phyloP scores from a whole-genome alignment of 2,888 invertebrate species.

The Abrostola triplasia region DNA sequence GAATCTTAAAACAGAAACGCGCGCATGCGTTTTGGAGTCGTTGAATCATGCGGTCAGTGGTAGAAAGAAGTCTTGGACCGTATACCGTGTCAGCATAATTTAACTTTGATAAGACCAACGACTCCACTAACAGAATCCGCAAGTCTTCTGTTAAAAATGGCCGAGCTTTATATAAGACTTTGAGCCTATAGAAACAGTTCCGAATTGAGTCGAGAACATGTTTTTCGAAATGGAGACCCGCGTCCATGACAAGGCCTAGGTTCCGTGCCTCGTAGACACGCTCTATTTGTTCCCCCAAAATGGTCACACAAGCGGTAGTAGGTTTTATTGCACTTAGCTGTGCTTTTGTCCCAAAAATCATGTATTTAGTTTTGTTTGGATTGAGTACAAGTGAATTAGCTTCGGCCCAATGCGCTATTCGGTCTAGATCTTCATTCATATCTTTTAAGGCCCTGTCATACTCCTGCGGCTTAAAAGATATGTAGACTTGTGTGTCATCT shows the following conservation, averaged over 20 bases:
- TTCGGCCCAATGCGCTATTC: conserved; percentile 17
- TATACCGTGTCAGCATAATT: not conserved
- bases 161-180: not conserved
- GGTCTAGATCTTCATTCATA: conserved; percentile 22
- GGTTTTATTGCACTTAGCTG: conserved; percentile 1
- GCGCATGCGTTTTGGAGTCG: conserved; percentile 33
- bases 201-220: not conserved
- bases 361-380: conserved; percentile 18
- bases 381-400: conserved; percentile 16
- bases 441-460: conserved; percentile 6
- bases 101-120: not conserved
- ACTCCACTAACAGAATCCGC: not conserved
- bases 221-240: not conserved
- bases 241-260: conserved; percentile 14
- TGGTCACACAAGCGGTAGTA: not conserved
- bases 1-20: conserved; percentile 27
- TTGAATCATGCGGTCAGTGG: conserved; percentile 4
- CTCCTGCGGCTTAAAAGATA: conserved; percentile 17
- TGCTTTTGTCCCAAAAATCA: conserved; percentile 14
- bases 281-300: conserved; percentile 8
- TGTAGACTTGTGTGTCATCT: conserved; percentile 32
- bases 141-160: not conserved
- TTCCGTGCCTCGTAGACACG: conserved; percentile 16
- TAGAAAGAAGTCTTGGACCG: not conserved
- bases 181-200: not conserved